These are phyloP conservation scores for Maccullochella peelii DNA, from an alignment of 2,113 vertebrate genomes.

Conservation along the genomic window DNA sequence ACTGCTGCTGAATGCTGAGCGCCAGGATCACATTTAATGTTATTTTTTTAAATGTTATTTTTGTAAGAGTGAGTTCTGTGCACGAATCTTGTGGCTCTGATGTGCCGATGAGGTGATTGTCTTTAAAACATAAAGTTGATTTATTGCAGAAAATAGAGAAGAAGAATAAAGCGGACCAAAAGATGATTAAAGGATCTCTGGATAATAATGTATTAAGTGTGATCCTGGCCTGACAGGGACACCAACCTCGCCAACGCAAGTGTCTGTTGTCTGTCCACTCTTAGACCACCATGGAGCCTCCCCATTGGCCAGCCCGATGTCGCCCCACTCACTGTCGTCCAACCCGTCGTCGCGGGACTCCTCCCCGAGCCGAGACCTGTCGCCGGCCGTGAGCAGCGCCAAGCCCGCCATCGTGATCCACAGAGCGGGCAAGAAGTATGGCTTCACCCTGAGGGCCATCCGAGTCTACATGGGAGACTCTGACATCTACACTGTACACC, in stretches of 20 bases:
- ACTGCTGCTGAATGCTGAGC: neutral
- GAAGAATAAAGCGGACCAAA: neutral
- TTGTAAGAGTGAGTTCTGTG: neutral
- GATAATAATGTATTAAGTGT: neutral
- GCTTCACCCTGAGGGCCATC: slow-evolving; percentile 97
- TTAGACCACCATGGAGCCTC: slow-evolving; percentile 94
- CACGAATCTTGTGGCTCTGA: neutral
- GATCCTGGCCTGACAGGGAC: neutral
- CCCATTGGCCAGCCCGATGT: slow-evolving; percentile 98
- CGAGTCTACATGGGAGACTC: slow-evolving; percentile 98
- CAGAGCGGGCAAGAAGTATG: slow-evolving; percentile 96
- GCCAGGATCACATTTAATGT: neutral
- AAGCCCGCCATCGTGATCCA: slow-evolving; percentile 95
- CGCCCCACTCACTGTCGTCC: slow-evolving; percentile 96
- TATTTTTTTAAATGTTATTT: too few species aligned
- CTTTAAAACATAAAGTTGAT: neutral
- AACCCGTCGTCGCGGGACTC: slow-evolving; percentile 98
- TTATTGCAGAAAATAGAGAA: neutral
- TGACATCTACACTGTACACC: slow-evolving; percentile 96
- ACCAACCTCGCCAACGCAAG: neutral
- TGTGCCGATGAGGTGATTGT: neutral
- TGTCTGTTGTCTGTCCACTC: neutral
- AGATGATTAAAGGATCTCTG: neutral
- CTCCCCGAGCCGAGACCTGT: slow-evolving; percentile 95
- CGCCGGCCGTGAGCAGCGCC: slow-evolving; percentile 87